A percentile compares a stretch with the other conserved stretches of the same genome.
These are phyloP conservation scores for Anoplopoma fimbria DNA, from an alignment of 2,113 vertebrate species.

Conservation along the genomic window DNA sequence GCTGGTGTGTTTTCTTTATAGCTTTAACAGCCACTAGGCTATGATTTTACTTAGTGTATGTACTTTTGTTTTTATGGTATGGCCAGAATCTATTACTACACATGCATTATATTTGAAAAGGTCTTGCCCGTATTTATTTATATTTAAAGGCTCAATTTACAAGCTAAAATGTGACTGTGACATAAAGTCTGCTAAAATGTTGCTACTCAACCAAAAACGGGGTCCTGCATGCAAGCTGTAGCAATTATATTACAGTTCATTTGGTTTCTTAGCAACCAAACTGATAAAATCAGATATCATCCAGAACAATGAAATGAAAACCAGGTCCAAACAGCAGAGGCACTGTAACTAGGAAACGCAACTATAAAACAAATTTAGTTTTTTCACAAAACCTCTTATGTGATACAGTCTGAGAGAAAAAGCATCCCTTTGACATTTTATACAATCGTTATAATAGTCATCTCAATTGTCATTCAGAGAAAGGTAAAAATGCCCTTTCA, in stretches of 20 bases:
- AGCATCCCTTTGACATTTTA: conserved; percentile 28
- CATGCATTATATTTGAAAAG: conserved; percentile 76
- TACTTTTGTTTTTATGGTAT: conserved; percentile 42
- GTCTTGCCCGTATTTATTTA: conserved; percentile 49
- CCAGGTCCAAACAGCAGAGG: conserved; percentile 74
- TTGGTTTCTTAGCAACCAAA: conserved; percentile 80
- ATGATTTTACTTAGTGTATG: conserved; percentile 47
- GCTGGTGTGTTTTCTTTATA: conserved; percentile 64
- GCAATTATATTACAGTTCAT: conserved; percentile 76
- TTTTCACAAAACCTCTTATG: conserved; percentile 43
- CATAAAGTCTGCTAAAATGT: conserved; percentile 57
- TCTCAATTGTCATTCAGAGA: conserved; percentile 47
- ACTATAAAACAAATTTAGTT: conserved; percentile 56
- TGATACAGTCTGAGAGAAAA: conserved; percentile 47
- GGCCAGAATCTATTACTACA: conserved; percentile 71
- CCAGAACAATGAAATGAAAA: conserved; percentile 75
- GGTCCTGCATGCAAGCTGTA: conserved; percentile 73
- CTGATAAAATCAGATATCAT: conserved; percentile 74
- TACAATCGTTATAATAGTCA: conserved; percentile 62
- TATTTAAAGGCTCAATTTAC: conserved; percentile 68
- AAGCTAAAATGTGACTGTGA: conserved; percentile 65
- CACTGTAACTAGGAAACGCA: conserved; percentile 73
- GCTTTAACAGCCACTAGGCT: conserved; percentile 55
- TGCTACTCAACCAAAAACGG: conserved; percentile 63
- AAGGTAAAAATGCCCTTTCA: conserved; percentile 59